These are phyloP conservation scores for Oxygymnocypris stewartii DNA, from an alignment of 2,113 vertebrate species.

Conservation along the genomic window DNA sequence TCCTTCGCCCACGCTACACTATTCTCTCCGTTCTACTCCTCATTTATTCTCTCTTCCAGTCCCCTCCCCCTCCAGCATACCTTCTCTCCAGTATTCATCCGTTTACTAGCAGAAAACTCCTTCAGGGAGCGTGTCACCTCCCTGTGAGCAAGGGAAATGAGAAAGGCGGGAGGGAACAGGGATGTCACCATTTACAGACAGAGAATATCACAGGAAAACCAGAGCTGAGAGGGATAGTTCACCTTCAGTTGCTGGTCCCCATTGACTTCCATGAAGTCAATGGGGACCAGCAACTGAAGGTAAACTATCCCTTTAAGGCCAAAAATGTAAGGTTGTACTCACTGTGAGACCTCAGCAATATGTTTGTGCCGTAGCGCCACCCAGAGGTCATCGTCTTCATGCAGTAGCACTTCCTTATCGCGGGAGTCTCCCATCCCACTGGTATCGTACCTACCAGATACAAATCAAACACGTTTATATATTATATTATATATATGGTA, in stretches of 20 bases:
- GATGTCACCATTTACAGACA: background rate
- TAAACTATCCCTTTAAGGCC: no score
- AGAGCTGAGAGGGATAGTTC: background rate
- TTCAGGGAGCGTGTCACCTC: conserved; percentile 96
- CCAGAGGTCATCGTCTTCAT: conserved; percentile 97
- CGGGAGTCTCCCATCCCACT: conserved; percentile 92
- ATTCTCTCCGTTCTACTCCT: conserved; percentile 2
- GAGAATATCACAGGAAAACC: background rate
- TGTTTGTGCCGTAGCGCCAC: conserved; percentile 93
- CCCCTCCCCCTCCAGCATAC: conserved; percentile 67
- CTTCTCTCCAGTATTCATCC: conserved; percentile 99
- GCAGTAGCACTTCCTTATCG: conserved; percentile 91
- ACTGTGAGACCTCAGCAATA: conserved; percentile 91
- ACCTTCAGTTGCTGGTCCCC: no score
- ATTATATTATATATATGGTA: background rate
- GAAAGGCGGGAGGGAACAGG: background rate
- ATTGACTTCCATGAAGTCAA: no score
- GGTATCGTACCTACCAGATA: conserved; percentile 85
- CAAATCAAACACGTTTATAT: background rate
- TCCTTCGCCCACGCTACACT: background rate
- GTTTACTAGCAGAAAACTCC: conserved; percentile 97
- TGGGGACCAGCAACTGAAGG: no score
- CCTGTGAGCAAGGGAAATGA: conserved; percentile 67
- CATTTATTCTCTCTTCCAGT: background rate
- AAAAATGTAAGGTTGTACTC: conserved; percentile 9